phyloP scores from a whole-genome alignment of 2,888 invertebrate species.

The Brenthis ino region DNA sequence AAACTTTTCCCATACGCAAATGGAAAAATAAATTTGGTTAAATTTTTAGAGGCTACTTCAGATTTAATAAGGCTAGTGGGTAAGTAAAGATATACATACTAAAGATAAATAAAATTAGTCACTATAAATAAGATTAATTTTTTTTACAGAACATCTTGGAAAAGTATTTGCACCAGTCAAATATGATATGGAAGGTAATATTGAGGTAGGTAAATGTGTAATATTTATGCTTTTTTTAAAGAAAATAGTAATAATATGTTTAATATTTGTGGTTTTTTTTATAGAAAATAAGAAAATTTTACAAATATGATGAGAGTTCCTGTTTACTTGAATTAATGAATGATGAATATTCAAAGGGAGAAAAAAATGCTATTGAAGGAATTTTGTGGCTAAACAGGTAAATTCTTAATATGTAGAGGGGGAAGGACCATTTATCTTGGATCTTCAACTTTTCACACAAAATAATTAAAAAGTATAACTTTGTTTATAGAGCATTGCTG shows the following conservation, averaged over 20 bases:
- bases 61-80: constrained; percentile 85
- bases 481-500: constrained; percentile 80
- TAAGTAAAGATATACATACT: constrained; percentile 58
- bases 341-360: constrained; percentile 80
- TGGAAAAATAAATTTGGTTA: constrained; percentile 82
- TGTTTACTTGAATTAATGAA: constrained; percentile 87
- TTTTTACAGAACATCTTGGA: constrained; percentile 86
- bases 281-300: constrained; percentile 84
- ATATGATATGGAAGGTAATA: constrained; percentile 89
- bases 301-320: constrained; percentile 75
- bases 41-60: constrained; percentile 84
- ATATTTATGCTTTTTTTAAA: neutral
- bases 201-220: constrained; percentile 81
- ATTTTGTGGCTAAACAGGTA: constrained; percentile 90
- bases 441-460: no score
- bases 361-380: constrained; percentile 82
- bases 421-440: no score
- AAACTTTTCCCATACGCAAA: constrained; percentile 79
- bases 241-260: neutral
- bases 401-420: neutral
- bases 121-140: constrained; percentile 2
- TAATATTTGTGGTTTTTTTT: constrained; percentile 44
- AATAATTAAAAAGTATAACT: neutral
- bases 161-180: constrained; percentile 88
- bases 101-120: neutral